Base-by-base conservation (phyloP, 35 echinoderm and acorn worm species). In the Acanthaster planci region DNA sequence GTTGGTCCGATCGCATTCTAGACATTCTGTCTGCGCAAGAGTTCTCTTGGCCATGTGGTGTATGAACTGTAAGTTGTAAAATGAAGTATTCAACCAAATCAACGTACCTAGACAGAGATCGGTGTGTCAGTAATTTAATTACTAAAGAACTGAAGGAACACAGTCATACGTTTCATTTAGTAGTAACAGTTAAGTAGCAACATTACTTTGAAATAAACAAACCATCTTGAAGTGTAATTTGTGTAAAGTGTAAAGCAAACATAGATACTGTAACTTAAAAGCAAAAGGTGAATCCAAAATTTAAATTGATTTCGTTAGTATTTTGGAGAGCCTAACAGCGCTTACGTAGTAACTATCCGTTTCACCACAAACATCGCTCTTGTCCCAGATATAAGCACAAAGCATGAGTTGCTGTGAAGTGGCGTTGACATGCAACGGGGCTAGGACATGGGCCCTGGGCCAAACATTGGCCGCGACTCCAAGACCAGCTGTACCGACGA, bases 341-440 rank as follows among this genome's bases (percentile, higher is more conserved):
- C 64, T 72, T 72, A 72, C 64, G 34, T 72, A 72, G 64, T 31
- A 72, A 72, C 1, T 72, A 72, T 31, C 64, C 64, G 64, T 72
- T 72, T 21, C 64, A 31, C 64, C 64, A 72, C 64, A 72, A 72
- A 72, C 64, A 72, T 72, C 64, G 64, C 64, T 72, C 26, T 72
- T 26, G 64, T 72, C 64, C 64, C 23, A 29, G 64, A 72, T 72
- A 72, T 72, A 12, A 72, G 26, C 64, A 72, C 34, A 26, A 72
- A 72, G 64, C 64, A 72, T 72, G 64, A 72, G 64, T 72, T 72
- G 26, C 30, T 72, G 8, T 72, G 30, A 26, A 72, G 64, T 72
- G 64, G 64, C 64, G 64, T 14, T 72, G 26, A 34, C 64, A 72
- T 72, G 34, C 21, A 29, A 29, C 19, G 30, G 34, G 64, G 34